Base-by-base conservation (phyloP, 1,140 invertebrate species). In the Drosophila funebris region DNA sequence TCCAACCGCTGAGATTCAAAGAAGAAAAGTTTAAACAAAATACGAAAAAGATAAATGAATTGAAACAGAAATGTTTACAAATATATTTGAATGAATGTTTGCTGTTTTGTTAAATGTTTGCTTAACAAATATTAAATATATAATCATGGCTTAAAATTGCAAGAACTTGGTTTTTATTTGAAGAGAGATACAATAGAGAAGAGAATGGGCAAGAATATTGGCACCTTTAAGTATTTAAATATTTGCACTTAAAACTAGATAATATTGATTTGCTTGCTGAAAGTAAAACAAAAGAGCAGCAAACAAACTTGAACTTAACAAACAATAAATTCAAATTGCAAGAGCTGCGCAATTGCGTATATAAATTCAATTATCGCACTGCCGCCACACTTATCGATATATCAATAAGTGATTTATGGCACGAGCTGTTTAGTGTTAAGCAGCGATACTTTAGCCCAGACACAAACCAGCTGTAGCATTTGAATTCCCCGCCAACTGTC, bases 101-200 rank as follows among this genome's bases (percentile, higher is more conserved):
- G n/a, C n/a, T n/a, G n/a, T n/a, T 61, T 66, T 46, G 33, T 76
- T 43, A 37, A 31, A 6, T 14, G 31, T 22, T 67, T 78, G 74
- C 54, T 57, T 76, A 6, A 43, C n/a, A 44, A 69, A 14, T 24
- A 20, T 16, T 29, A 64, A 46, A 73, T 62, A 74, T 64, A 72
- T 71, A 69, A 24, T 69, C 20, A 48, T 52, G 50, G 72, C 63
- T 78, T 87, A 75, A 72, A 88, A 70, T 89, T 66, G 33, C 73
- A 67, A 41, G 13, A n/a, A n/a, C 9, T 16, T n/a, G 8, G 5
- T 43, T 20, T 22, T n/a, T 3, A 20, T 43, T 43, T 43, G 11
- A n/a, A n/a, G n/a, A n/a, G n/a, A n/a, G n/a, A n/a, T n/a, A n/a
- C n/a, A n/a, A n/a, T n/a, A n/a, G n/a, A n/a, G n/a, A n/a, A n/a